These are phyloP conservation scores for Hesperia comma DNA, from an alignment of 2,888 invertebrate genomes.

Conservation along the genomic window DNA sequence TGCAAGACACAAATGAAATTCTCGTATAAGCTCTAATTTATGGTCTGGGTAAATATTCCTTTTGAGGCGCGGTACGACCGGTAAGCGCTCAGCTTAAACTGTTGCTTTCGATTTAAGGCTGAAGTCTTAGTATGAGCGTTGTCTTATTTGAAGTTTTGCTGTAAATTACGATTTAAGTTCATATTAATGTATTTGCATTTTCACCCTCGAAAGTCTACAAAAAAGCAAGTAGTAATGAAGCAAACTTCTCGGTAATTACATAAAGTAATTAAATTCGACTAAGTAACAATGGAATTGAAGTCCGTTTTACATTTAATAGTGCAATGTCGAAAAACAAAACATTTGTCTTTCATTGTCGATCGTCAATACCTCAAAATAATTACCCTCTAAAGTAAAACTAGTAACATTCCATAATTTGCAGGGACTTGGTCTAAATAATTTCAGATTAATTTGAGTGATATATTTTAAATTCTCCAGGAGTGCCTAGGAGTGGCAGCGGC, in stretches of 20 bases:
- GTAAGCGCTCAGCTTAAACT: conserved; percentile 27
- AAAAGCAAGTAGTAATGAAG: too few relatives aligned
- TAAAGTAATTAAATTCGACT: too few relatives aligned
- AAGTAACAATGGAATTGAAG: too few relatives aligned
- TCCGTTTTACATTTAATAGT: too few relatives aligned
- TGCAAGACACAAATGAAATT: conserved; percentile 36
- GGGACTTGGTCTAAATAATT: neutral
- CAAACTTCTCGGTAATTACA: too few relatives aligned
- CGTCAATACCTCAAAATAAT: neutral
- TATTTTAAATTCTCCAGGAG: neutral
- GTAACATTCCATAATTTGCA: neutral
- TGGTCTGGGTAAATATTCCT: conserved; percentile 29
- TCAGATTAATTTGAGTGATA: neutral
- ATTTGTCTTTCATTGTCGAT: too few relatives aligned
- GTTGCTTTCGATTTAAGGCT: conserved; percentile 25
- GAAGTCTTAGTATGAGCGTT: neutral
- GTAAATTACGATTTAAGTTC: neutral
- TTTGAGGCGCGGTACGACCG: conserved; percentile 21
- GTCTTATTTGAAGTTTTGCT: neutral
- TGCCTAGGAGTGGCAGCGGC: neutral
- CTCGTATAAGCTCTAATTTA: conserved; percentile 35
- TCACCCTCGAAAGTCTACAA: too few relatives aligned
- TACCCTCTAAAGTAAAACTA: neutral
- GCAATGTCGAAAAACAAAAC: too few relatives aligned
- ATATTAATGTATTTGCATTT: too few relatives aligned